These are phyloP conservation scores for Steinernema feltiae DNA, from an alignment of 1,140 invertebrate genomes.

Conservation along the genomic window DNA sequence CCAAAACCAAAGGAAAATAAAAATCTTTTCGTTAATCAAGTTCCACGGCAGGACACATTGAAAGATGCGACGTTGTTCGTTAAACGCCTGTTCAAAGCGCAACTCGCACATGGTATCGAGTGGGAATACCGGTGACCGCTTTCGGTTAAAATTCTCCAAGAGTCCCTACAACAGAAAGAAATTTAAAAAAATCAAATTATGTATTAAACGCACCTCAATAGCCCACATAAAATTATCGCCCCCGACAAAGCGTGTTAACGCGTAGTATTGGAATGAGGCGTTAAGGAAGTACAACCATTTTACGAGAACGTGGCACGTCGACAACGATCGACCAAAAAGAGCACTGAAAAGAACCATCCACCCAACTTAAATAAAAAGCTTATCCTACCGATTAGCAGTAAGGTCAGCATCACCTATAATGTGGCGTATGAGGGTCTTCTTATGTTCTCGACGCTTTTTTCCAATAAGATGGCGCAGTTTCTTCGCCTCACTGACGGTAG, in stretches of 20 bases:
- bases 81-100: neutral
- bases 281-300: neutral
- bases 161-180: neutral
- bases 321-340: neutral
- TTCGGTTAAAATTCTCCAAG: neutral
- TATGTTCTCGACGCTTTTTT: neutral
- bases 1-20: constrained; percentile 1
- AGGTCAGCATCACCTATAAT: neutral
- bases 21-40: neutral
- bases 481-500: neutral
- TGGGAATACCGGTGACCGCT: neutral
- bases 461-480: neutral
- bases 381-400: neutral
- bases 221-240: neutral
- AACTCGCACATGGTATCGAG: neutral
- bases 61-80: neutral
- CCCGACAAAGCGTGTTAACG: neutral
- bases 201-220: neutral
- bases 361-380: neutral
- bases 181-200: neutral
- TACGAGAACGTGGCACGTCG: neutral
- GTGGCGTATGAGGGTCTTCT: neutral
- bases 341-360: neutral
- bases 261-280: neutral
- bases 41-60: neutral